phyloP scores from a whole-genome alignment of 2,888 invertebrate species.

The Elmis aenea region DNA sequence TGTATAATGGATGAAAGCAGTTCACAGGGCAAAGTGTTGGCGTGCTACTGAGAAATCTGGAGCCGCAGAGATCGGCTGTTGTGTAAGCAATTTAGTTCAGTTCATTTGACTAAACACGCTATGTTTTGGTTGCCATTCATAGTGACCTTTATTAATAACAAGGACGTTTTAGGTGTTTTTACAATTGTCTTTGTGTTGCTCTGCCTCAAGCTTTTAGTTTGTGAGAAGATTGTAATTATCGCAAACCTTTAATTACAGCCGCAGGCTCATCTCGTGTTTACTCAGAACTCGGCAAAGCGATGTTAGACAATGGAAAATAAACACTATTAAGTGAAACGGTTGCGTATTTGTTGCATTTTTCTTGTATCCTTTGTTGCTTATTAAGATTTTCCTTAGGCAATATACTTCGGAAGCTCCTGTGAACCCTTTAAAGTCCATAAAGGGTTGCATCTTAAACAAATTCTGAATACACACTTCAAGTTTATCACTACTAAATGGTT shows the following conservation, averaged over 20 bases:
- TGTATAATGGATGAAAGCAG: slow-evolving; percentile 41
- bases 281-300: slow-evolving; percentile 21
- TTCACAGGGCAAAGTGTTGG: slow-evolving; percentile 36
- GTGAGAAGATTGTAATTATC: slow-evolving; percentile 25
- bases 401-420: too few relatives aligned
- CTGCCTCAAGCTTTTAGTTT: slow-evolving; percentile 5
- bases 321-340: slow-evolving; percentile 28
- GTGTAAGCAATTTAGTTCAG: slow-evolving; percentile 33
- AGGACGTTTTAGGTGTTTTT: slow-evolving; percentile 13
- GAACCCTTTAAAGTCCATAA: too few relatives aligned
- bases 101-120: slow-evolving; percentile 24
- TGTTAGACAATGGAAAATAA: slow-evolving; percentile 29
- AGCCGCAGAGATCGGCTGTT: slow-evolving; percentile 25
- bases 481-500: too few relatives aligned
- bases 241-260: slow-evolving; percentile 33
- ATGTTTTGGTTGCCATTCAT: slow-evolving; percentile 14
- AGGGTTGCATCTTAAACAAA: too few relatives aligned
- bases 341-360: slow-evolving; percentile 23
- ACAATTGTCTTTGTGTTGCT: slow-evolving; percentile 10
- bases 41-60: slow-evolving; percentile 35
- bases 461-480: too few relatives aligned
- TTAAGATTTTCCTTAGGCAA: slow-evolving; percentile 13
- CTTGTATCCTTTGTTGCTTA: slow-evolving; percentile 16
- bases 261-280: slow-evolving; percentile 24
- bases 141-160: slow-evolving; percentile 12